Conservation (phyloP, 2,797 vertebrate species). For the Pelochelys cantorii region DNA sequence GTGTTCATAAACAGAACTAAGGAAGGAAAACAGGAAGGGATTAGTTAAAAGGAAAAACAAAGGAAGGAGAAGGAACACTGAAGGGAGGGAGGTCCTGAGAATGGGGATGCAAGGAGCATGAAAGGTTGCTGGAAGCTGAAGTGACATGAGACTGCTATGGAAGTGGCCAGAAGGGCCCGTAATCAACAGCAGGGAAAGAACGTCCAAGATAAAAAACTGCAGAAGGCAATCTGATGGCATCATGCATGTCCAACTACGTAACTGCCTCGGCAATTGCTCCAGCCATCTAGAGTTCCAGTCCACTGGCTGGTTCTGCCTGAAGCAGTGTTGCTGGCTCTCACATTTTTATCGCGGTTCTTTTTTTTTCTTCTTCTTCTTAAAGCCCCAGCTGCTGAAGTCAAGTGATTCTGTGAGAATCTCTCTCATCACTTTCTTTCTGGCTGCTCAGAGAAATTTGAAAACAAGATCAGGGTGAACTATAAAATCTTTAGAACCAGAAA, state of each 20-base stretch:
- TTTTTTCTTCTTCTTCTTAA: too few relatives aligned
- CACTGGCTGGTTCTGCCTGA: too few relatives aligned
- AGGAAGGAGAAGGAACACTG: constrained; percentile 32
- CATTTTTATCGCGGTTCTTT: too few relatives aligned
- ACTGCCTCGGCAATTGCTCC: too few relatives aligned
- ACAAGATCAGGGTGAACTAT: too few relatives aligned
- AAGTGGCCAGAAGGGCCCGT: rapidly evolving
- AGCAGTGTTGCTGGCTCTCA: too few relatives aligned
- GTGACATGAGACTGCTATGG: neutral
- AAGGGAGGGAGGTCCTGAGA: neutral
- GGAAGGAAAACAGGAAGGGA: constrained; percentile 64
- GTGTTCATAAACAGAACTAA: constrained; percentile 26
- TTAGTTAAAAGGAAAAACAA: constrained; percentile 69
- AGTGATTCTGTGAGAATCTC: too few relatives aligned
- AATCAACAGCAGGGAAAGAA: neutral
- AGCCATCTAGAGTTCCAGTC: too few relatives aligned
- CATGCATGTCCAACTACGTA: too few relatives aligned
- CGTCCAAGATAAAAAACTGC: too few relatives aligned
- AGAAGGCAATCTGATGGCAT: too few relatives aligned
- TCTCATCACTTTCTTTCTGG: neutral
- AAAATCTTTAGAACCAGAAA: neutral
- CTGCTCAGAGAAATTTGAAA: neutral
- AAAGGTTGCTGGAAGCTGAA: constrained; percentile 38
- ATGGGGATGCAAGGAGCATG: constrained; percentile 10
- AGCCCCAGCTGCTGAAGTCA: too few relatives aligned